phyloP scores from a whole-genome alignment of 2,797 vertebrate species.

The Manis javanica region DNA sequence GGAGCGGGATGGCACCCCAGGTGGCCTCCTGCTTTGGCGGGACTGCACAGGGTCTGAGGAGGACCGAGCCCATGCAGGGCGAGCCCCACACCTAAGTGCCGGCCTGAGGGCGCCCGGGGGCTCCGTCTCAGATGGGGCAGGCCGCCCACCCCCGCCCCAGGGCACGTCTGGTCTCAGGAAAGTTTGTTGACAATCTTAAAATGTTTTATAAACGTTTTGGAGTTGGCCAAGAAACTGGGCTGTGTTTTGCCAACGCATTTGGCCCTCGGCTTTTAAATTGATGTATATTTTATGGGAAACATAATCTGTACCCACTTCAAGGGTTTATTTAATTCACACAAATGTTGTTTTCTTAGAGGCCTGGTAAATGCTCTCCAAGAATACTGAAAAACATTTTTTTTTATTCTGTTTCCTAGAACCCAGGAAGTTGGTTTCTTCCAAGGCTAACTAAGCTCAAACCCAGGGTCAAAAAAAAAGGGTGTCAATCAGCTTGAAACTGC shows the following conservation, averaged over 20 bases:
- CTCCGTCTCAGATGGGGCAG: no score
- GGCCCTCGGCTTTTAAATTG: constrained; percentile 30
- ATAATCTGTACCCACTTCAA: constrained; percentile 2
- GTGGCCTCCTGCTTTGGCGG: background rate
- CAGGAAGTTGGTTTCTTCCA: constrained; percentile 51
- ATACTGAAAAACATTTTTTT: background rate
- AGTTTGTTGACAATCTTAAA: constrained; percentile 37
- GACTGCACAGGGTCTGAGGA: no score
- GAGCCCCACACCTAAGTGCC: no score
- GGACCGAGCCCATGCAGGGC: no score
- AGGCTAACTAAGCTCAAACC: constrained; percentile 26
- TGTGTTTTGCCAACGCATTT: constrained; percentile 48
- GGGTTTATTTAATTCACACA: constrained; percentile 46
- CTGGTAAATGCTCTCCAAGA: constrained; percentile 43
- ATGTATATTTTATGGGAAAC: constrained; percentile 37
- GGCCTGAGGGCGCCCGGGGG: no score
- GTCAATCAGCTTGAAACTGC: background rate
- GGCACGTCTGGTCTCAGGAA: background rate
- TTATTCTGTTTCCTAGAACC: constrained; percentile 61
- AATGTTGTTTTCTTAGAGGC: constrained; percentile 23
- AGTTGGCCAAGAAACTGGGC: background rate
- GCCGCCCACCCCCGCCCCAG: no score
- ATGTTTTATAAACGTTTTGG: constrained; percentile 31
- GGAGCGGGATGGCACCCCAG: background rate
- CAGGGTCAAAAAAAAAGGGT: background rate